Evolutionary conservation across 2,888 invertebrate species (phyloP), one percentile per base, ranked within the genome.

Genomic region (Tolmerus cingulatus): DNA sequence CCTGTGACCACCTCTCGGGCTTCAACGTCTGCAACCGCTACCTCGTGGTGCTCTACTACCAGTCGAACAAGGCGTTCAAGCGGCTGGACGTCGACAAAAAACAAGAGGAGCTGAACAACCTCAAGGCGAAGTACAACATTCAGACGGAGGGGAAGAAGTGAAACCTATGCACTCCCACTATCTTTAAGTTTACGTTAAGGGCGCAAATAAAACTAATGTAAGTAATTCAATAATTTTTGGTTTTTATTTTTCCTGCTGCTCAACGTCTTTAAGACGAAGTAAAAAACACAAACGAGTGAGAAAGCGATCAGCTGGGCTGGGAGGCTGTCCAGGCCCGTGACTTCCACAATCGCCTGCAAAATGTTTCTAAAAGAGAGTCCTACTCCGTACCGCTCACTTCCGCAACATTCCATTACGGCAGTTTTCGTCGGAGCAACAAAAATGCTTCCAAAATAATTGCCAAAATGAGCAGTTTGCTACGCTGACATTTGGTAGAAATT

Each of bases 11-110:
- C 93, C 94, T 99, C 86, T 98, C 98, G 87, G 99, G 99, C 9
- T 99, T 99, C 93, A 99, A 99, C 92, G 99, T 99, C 43, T 99
- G 99, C 92, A 99, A 99, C 93, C 94, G 99, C 90, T 99, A 99
- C 92, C 94, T 99, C 51, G 99, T 99, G n/a, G 99, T 99, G 1
- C 93, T 99, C 8, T 99, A 99, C 93, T 99, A 99, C 92, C 98
- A 99, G 93, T 96, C 97, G 46, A 97, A 97, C 91, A 98, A 98
- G 93, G 98, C 98, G 81, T 98, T 98, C 93, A 99, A 99, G 93
- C 96, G 98, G 89, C 95, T 98, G 89, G 98, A 99, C 92, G 95
- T 97, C 90, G 98, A 98, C 91, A 98, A 98, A 93, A 98, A 98
- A 92, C 96, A 97, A 92, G 98, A 98, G 92, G 98, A 99, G 93